Conservation (phyloP, 1,140 invertebrate species). For the Pemphigus obesinymphae region DNA sequence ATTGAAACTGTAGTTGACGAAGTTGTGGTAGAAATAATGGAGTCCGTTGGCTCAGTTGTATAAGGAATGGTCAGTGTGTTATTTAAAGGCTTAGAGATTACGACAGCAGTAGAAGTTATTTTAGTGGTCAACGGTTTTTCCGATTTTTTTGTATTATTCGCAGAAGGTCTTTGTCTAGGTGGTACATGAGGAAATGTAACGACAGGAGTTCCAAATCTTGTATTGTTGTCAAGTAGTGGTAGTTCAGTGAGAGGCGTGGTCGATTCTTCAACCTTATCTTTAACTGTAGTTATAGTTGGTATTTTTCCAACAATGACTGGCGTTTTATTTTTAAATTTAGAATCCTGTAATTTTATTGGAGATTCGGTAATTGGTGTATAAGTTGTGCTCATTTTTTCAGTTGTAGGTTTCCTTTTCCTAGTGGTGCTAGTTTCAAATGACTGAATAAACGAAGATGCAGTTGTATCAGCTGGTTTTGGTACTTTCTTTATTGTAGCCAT, state of each 20-base stretch:
- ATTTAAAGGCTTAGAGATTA: constrained; percentile 47
- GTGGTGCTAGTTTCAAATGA: constrained; percentile 11
- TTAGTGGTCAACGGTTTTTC: constrained; percentile 45
- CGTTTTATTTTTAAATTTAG: constrained; percentile 48
- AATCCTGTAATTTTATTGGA: constrained; percentile 45
- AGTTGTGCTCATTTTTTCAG: constrained; percentile 26
- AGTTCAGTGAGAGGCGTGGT: constrained; percentile 41
- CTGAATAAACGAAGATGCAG: not conserved
- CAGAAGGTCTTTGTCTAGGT: constrained; percentile 31
- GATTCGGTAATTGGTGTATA: constrained; percentile 29
- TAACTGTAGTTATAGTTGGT: constrained; percentile 41
- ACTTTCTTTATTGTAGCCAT: constrained; percentile 48
- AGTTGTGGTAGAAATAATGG: not conserved
- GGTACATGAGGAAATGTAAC: constrained; percentile 45
- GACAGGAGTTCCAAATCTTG: constrained; percentile 43
- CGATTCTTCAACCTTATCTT: constrained; percentile 43
- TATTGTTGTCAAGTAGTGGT: constrained; percentile 26
- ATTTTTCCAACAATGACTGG: constrained; percentile 48
- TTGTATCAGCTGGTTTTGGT: constrained; percentile 43
- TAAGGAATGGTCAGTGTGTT: not conserved
- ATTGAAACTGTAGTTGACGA: constrained; percentile 12
- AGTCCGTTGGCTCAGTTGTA: not conserved
- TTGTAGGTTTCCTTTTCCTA: constrained; percentile 23
- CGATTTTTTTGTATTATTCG: constrained; percentile 38
- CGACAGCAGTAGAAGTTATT: constrained; percentile 46